Evolutionary conservation across 1,140 invertebrate species (phyloP), one percentile per base, ranked within the genome.

Genomic region (Zaprionus vittiger): DNA sequence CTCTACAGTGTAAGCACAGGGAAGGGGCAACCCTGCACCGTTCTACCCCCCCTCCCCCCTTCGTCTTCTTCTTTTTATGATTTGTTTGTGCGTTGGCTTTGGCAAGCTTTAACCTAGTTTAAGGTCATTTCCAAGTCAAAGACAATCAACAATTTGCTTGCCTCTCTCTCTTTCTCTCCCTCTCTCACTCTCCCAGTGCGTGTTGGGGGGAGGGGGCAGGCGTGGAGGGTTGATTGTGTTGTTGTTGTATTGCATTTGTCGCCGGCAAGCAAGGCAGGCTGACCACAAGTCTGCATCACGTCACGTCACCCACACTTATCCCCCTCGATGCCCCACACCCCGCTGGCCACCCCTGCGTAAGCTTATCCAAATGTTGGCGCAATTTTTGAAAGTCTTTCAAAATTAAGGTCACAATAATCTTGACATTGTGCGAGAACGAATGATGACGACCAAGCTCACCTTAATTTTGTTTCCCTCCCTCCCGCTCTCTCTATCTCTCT

Each of bases 61-160:
- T 14, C 11, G 17, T 24, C 12, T 28, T 15, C 17, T 55, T 15
- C 37, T 38, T 38, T 4, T 38, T 12, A 5, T 38, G 37, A 4
- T 38, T 38, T 38, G 12, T 47, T 14, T 47, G 41, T 47, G 17
- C 31, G 20, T 65, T 83, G 73, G 81, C 76, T 79, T 82, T 86
- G 41, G 66, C 81, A 72, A 87, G 84, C 85, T 89, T 89, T 89
- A 89, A 89, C 84, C 84, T 82, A 89, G 85, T 89, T 89, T 89
- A 89, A 89, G 84, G 84, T 89, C 84, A 89, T 90, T 81, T 81
- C 72, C 79, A 78, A 89, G 85, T 89, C 85, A 90, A 84, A 90
- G 85, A 87, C 84, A 87, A 87, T 75, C 81, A 84, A 70, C 78
- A 71, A 71, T 28, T 74, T 57, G 47, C 64, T 31, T 34, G 31